Evolutionary conservation across 2,113 vertebrate species (phyloP), one percentile per base, ranked within the genome.

Genomic region (Perccottus glenii): DNA sequence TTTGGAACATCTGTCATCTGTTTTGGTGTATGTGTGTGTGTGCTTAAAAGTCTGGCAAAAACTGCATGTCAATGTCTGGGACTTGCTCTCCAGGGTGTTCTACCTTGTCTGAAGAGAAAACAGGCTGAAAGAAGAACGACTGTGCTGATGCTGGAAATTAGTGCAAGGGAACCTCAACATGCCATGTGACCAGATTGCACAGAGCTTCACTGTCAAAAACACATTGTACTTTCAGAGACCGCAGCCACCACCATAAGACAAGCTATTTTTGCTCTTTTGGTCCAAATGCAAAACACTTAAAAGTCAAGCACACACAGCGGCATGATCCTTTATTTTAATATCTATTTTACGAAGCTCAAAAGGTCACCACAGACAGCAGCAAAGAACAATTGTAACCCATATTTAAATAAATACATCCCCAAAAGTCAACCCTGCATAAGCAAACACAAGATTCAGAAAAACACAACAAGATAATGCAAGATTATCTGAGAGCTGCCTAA

Each of bases 1-100:
- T 90, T 88, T 83, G 75, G 69, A 90, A 89, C 88, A 90, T 90
- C 82, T 90, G 88, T 81, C 60, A 19, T 69, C 53, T 87, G 83
- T 74, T 64, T 75, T 71, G 42, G 86, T 52, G 79, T 87, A 78
- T 77, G 67, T 47, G 79, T 87, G 80, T 77, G 67, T 47, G 57
- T 72, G 46, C 43, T 48, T 52, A 32, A 43, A 70, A 56, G 70
- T 82, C 62, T 75, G 77, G 46, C 67, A 60, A 70, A 27, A 78
- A 62, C 53, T 58, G 53, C 33, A 36, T 52, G 40, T 63, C 15
- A 57, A 71, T 73, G 77, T 87, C 80, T 87, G 51, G 55, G 72
- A 78, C 64, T 71, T 46, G 49, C 69, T 83, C 78, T 70, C 64
- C 11, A 5, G 72, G 64, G 63, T 70, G 50, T 83, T 87, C 81